phyloP scores from a whole-genome alignment of 2,113 vertebrate species.

The Parus major region DNA sequence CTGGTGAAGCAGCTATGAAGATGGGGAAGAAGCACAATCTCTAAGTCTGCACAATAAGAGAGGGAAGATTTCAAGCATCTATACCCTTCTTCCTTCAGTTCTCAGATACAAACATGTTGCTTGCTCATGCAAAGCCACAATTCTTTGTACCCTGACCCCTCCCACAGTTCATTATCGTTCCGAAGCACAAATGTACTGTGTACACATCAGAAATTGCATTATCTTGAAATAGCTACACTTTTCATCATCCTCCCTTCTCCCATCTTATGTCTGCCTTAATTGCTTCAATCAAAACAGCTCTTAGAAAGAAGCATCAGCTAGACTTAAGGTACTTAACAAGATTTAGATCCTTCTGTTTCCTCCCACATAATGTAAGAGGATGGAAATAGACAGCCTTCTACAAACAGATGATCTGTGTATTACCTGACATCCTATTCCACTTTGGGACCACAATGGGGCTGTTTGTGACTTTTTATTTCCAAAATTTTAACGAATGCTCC shows the following conservation, averaged over 20 bases:
- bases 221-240: neutral
- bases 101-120: neutral
- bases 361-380: neutral
- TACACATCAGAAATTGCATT: neutral
- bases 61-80: neutral
- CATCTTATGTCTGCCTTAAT: neutral
- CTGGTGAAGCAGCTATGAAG: neutral
- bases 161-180: neutral
- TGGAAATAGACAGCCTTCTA: neutral
- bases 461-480: rapidly evolving
- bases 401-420: neutral
- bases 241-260: neutral
- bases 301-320: neutral
- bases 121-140: neutral
- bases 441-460: neutral
- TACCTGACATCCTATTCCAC: neutral
- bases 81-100: neutral
- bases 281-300: neutral
- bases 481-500: neutral
- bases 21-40: neutral
- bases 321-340: neutral
- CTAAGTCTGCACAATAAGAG: neutral
- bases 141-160: neutral
- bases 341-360: neutral
- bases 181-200: neutral